Evolutionary conservation across 2,888 invertebrate species (phyloP), one percentile per base, ranked within the genome.

Genomic region (Drosophila putrida): DNA sequence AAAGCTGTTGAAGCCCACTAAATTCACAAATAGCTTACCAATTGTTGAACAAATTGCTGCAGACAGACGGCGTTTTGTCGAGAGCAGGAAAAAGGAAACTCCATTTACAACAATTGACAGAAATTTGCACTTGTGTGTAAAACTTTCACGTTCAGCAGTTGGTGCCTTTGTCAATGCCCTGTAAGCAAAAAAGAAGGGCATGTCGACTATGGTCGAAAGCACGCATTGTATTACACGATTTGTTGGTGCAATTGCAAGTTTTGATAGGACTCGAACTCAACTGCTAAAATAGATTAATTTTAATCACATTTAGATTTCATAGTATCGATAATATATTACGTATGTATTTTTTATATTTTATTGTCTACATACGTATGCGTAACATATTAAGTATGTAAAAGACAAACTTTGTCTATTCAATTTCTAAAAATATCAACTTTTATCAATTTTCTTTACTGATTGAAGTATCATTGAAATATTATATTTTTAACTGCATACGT

Each of bases 91-190:
- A 76, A 66, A 49, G 82, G 68, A 87, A 87, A 75, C 69, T 81
- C 78, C 75, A 80, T 80, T 81, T 83, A 69, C 87, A 80, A 74
- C 79, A 84, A 82, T 82, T 78, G 88, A 75, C 85, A 84, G 82
- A 87, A 87, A 82, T 82, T 82, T 81, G 82, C 82, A 82, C 85
- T 82, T 78, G 80, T 68, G 59, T 66, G 83, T 35, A 68, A 80
- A 83, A 86, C 87, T 81, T 86, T 80, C 60, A 65, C 70, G 50
- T 63, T 46, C 57, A 36, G 15, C 25, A 36, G 43, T 44, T 44
- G 55, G n/a, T 9, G n/a, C 41, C 54, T 39, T 50, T 54, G 39
- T 35, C 33, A n/a, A 41, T 74, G 39, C 75, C 13, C 61, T 62
- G 6, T 57, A 69, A 20, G 20, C 20, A 20, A 6, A 25, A 4